Base-by-base conservation (phyloP, 2,797 vertebrate species). In the Rhinoraja longicauda region DNA sequence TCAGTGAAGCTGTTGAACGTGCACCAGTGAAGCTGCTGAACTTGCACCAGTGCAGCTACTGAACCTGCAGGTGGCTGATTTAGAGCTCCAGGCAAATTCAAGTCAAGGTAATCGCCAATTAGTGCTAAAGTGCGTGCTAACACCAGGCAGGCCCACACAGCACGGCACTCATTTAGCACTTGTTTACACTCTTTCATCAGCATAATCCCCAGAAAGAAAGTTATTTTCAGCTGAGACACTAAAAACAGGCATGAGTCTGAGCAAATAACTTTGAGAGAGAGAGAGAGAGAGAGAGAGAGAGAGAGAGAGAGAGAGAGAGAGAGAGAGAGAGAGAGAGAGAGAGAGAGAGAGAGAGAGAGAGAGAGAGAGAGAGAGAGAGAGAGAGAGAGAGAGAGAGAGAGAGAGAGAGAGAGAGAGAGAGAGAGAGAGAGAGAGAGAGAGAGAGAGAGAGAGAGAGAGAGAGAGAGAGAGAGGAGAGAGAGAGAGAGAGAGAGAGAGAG, bases 81-180 rank as follows among this genome's bases (percentile, higher is more conserved):
- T 64, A 4, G 39, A 82, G 8, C 45, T 82, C 53, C 21, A 64
- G 59, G 57, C 57, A 86, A 59, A n/a, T 86, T 86, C 84, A 88
- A 64, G 21, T 88, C n/a, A 64, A 88, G 59, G 59, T 88, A 64
- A 88, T n/a, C 26, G 17, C n/a, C 82, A 86, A 59, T 86, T 88
- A 64, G 84, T 84, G 17, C 59, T 29, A 64, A 62, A 86, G 32
- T 88, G 84, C 53, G 9, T 88, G 84, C 59, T 32, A 64, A 64
- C 62, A 32, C n/a, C 84, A 64, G 59, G 9, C 29, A 6, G 62
- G 29, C 32, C 84, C 88, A 59, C 19, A 5, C 32, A 64, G 82
- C 57, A 64, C 82, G n/a, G 29, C 59, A n/a, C 29, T 2, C 8
- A 64, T 64, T 8, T 19, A 64, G 15, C 2, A 29, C 57, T 15